phyloP scores from a whole-genome alignment of 2,888 invertebrate genomes.

The Notodonta ziczac region DNA sequence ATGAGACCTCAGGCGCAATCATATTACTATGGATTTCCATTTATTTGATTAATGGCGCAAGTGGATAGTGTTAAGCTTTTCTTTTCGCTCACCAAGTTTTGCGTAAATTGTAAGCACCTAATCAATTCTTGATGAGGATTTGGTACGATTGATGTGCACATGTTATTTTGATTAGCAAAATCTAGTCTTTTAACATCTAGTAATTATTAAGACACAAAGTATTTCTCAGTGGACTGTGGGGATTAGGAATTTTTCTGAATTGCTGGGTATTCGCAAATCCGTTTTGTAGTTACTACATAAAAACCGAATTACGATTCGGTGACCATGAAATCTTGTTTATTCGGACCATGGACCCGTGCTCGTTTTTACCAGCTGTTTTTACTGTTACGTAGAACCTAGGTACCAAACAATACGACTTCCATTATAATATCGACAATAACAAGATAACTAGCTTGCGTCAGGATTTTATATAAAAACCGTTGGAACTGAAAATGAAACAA shows the following conservation, averaged over 20 bases:
- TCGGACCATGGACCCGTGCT: neutral
- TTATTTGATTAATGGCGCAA: constrained; percentile 31
- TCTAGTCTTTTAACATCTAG: too few species aligned
- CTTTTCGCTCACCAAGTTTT: neutral
- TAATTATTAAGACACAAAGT: too few species aligned
- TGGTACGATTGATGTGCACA: neutral
- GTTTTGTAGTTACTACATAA: neutral
- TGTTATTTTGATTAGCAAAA: neutral
- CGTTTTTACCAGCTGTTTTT: neutral
- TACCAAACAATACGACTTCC: neutral
- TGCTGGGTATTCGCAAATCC: too few species aligned
- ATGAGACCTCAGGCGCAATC: constrained; percentile 46
- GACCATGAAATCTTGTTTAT: constrained; percentile 38
- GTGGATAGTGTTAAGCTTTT: constrained; percentile 10
- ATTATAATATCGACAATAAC: too few species aligned
- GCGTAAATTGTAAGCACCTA: neutral
- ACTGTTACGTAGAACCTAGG: neutral
- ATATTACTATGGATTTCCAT: constrained; percentile 31
- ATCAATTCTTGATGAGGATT: too few species aligned
- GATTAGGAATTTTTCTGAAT: too few species aligned
- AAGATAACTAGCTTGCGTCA: too few species aligned
- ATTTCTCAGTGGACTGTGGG: too few species aligned
- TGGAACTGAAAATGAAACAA: too few species aligned
- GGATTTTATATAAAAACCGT: too few species aligned
- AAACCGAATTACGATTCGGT: constrained; percentile 38